Evolutionary conservation across 2,113 vertebrate species (phyloP).

Genomic region (Silurus asotus): DNA sequence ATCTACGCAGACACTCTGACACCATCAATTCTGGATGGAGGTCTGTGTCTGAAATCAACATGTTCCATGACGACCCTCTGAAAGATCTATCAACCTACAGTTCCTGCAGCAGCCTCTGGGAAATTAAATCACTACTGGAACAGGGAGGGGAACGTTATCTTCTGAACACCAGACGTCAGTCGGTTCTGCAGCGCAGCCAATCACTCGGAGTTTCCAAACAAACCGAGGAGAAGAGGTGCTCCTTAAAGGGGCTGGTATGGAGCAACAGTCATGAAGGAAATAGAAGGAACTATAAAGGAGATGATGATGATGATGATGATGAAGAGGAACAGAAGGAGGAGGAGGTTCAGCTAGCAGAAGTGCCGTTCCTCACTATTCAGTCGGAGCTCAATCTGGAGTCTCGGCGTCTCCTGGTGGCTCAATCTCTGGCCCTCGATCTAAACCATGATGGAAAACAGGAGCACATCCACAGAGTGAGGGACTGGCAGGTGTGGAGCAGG

Average conservation of each 20-base stretch:
- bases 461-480: constrained; percentile 77
- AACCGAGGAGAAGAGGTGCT: constrained; percentile 46
- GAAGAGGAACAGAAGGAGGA: constrained; percentile 53
- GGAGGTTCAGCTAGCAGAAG: constrained; percentile 59
- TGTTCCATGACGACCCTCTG: constrained; percentile 48
- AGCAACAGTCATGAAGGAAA: constrained; percentile 46
- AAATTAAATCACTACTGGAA: constrained; percentile 67
- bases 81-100: constrained; percentile 58
- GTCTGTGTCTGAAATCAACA: not conserved
- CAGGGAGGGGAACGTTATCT: constrained; percentile 60
- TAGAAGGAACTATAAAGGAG: constrained; percentile 10
- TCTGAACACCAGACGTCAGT: constrained; percentile 62
- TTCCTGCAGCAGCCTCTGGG: constrained; percentile 77
- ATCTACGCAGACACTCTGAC: constrained; percentile 78
- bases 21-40: constrained; percentile 54
- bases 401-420: constrained; percentile 82
- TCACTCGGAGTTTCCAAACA: constrained; percentile 63
- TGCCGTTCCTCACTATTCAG: constrained; percentile 79
- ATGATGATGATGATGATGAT: constrained; percentile 29
- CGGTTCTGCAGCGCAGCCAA: constrained; percentile 74
- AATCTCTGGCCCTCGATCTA: constrained; percentile 84
- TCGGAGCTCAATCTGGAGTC: constrained; percentile 80
- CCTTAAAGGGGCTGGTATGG: constrained; percentile 54
- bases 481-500: constrained; percentile 83
- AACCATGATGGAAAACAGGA: constrained; percentile 77